These are phyloP conservation scores for Chymomyza amoena DNA, from an alignment of 2,888 invertebrate genomes.

Conservation along the genomic window DNA sequence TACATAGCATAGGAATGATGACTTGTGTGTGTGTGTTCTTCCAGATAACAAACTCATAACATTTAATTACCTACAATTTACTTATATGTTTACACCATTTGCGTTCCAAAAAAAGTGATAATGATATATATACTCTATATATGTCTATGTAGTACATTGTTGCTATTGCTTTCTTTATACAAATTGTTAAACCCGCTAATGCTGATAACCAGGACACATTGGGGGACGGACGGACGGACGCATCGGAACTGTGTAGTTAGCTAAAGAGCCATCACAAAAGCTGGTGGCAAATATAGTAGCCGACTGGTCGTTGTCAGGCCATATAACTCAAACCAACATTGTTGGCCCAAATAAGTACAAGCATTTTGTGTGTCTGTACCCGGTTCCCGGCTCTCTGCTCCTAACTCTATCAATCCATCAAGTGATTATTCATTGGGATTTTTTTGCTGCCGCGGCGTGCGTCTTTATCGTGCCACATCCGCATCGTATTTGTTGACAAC, in stretches of 20 bases:
- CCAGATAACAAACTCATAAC: slow-evolving; percentile 64
- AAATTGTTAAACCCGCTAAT: slow-evolving; percentile 30
- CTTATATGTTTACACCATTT: slow-evolving; percentile 51
- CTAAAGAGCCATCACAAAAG: background rate
- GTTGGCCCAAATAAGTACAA: background rate
- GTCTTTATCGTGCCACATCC: slow-evolving; percentile 32
- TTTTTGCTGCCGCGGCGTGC: slow-evolving; percentile 41
- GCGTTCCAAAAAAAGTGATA: slow-evolving; percentile 32
- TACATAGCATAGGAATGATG: slow-evolving; percentile 27
- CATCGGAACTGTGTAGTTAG: background rate
- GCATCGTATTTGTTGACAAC: slow-evolving; percentile 36
- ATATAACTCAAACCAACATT: slow-evolving; percentile 19
- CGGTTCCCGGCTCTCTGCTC: background rate
- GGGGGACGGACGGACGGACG: background rate
- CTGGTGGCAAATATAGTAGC: slow-evolving; percentile 31
- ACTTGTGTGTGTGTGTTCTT: slow-evolving; percentile 21
- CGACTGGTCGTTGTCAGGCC: slow-evolving; percentile 26
- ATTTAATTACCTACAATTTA: slow-evolving; percentile 68
- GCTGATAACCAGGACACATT: slow-evolving; percentile 20
- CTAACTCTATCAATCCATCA: background rate
- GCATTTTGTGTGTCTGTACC: background rate
- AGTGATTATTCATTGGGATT: slow-evolving; percentile 36
- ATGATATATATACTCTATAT: slow-evolving; percentile 13
- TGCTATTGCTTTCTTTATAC: background rate
- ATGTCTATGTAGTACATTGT: background rate